A percentile compares a stretch with the other conserved stretches of the same genome.
Evolutionary conservation across 2,888 invertebrate species (phyloP).

Genomic region (Meiosimyza platycephala): DNA sequence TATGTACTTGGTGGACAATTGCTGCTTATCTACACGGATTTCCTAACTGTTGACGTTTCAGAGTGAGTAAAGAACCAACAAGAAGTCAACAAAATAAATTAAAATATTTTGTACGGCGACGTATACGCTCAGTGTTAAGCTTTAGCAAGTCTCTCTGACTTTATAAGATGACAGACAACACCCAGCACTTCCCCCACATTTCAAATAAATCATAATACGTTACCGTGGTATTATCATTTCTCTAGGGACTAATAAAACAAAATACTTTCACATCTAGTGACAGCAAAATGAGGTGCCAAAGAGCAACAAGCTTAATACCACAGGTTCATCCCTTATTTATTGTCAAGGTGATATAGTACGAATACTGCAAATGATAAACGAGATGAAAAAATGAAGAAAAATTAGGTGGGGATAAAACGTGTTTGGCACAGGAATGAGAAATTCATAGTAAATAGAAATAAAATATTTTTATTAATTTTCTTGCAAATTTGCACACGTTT

Average conservation of each 20-base stretch:
- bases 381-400: background rate
- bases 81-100: background rate
- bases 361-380: background rate
- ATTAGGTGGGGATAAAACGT: slow-evolving; percentile 16
- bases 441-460: background rate
- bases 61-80: slow-evolving; percentile 71
- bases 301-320: slow-evolving; percentile 34
- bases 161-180: too few relatives aligned
- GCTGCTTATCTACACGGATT: slow-evolving; percentile 81
- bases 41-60: slow-evolving; percentile 73
- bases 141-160: too few relatives aligned
- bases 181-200: background rate
- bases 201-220: slow-evolving; percentile 30
- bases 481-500: slow-evolving; percentile 33
- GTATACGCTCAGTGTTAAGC: too few relatives aligned
- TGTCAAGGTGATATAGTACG: slow-evolving; percentile 56
- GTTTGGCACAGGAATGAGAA: slow-evolving; percentile 26
- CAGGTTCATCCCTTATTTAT: slow-evolving; percentile 49
- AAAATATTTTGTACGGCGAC: background rate
- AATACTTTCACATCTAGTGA: slow-evolving; percentile 52
- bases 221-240: slow-evolving; percentile 34
- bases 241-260: slow-evolving; percentile 63
- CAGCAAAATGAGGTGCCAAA: slow-evolving; percentile 56
- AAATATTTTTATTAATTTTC: slow-evolving; percentile 31
- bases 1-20: slow-evolving; percentile 87